Evolutionary conservation across 37 sponge, comb jelly and placozoan genomes (phyloP).

Genomic region (Mnemiopsis leidyi): DNA sequence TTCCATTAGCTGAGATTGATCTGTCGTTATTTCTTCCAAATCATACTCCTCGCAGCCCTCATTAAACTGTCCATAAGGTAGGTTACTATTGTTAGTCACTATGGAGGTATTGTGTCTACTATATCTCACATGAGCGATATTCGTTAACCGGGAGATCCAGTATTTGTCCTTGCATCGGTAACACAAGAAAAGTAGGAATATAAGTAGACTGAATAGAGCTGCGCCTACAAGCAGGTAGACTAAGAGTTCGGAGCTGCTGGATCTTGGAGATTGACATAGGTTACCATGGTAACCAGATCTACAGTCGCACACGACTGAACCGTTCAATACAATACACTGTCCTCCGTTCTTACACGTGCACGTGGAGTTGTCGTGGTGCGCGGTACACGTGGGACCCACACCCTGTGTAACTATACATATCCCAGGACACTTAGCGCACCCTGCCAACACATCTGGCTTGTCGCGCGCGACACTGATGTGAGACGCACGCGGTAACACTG

Average conservation of each 20-base stretch:
- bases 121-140: no score
- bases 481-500: neutral
- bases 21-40: neutral
- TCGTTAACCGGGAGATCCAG: neutral
- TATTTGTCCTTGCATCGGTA: neutral
- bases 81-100: neutral
- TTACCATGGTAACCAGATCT: neutral
- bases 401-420: neutral
- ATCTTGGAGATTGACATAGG: neutral
- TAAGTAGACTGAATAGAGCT: neutral
- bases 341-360: constrained; percentile 7
- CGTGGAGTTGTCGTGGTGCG: neutral
- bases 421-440: neutral
- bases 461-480: neutral
- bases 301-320: neutral
- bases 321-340: neutral
- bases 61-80: neutral
- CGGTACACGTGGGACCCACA: neutral
- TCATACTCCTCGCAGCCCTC: constrained; percentile 41
- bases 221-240: neutral
- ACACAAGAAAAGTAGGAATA: neutral
- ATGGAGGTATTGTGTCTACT: neutral
- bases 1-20: constrained; percentile 7
- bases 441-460: neutral
- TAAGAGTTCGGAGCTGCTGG: no score